These are phyloP conservation scores for Pantherophis guttatus DNA, from an alignment of 2,113 vertebrate species.

Conservation along the genomic window DNA sequence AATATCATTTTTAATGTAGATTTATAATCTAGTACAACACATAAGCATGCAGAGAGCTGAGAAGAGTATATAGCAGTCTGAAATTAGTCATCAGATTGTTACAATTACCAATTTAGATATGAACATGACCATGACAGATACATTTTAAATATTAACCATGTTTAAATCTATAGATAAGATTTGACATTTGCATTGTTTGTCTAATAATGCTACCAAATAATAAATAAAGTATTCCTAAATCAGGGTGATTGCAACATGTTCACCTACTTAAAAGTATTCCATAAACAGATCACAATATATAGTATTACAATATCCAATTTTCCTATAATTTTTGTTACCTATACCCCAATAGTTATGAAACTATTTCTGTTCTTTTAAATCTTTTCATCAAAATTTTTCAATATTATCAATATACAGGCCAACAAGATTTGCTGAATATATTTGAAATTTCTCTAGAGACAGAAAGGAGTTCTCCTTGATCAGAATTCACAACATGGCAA, in stretches of 20 bases:
- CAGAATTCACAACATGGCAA: neutral
- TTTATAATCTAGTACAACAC: neutral
- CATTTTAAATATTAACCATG: neutral
- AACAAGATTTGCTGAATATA: neutral
- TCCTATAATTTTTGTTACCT: neutral
- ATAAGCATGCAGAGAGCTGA: neutral
- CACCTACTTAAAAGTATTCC: neutral
- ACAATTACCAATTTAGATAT: neutral
- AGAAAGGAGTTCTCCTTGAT: neutral
- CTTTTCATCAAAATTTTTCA: neutral
- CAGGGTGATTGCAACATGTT: neutral
- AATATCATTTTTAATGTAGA: neutral
- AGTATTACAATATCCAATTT: neutral
- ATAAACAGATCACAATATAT: neutral
- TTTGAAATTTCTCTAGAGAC: neutral
- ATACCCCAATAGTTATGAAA: neutral
- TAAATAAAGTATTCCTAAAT: neutral
- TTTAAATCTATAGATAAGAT: neutral
- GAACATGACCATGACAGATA: neutral
- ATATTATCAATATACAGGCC: neutral
- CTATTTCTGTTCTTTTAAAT: neutral
- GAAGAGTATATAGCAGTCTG: neutral
- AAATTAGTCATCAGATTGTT: neutral
- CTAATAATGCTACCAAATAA: neutral
- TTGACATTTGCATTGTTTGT: neutral